Conservation (phyloP, 2,888 invertebrate genomes). For the Dendrolimus houi region DNA sequence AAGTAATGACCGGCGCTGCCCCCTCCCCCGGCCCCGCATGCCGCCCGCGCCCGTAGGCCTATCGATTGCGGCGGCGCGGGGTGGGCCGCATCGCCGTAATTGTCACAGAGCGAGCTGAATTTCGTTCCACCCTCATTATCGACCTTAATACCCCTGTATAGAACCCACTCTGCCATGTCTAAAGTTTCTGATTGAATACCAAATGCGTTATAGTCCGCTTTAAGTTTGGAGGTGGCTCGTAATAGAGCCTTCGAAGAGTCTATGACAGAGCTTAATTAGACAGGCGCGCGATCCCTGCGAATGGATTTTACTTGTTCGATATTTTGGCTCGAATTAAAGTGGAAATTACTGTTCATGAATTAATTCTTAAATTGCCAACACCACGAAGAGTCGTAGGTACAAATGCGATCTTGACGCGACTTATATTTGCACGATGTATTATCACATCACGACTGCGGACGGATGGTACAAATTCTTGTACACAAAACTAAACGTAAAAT, state of each 20-base stretch:
- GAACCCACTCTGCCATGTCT: conserved; percentile 41
- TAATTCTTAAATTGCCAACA: conserved; percentile 36
- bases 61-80: conserved; percentile 82
- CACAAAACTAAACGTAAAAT: conserved; percentile 4
- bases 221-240: conserved; percentile 71
- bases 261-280: conserved; percentile 76
- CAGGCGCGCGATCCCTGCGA: conserved; percentile 67
- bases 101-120: conserved; percentile 70
- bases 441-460: conserved; percentile 20
- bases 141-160: conserved; percentile 59
- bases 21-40: conserved; percentile 52
- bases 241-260: conserved; percentile 75
- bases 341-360: conserved; percentile 36
- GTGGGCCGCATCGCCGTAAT: conserved; percentile 73
- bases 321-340: conserved; percentile 47
- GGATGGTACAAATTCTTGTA: conserved; percentile 12
- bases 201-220: conserved; percentile 69
- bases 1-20: conserved; percentile 57
- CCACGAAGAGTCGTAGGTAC: conserved; percentile 22
- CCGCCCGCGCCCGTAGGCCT: conserved; percentile 79
- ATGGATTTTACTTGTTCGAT: conserved; percentile 73
- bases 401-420: conserved; percentile 22
- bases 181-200: conserved; percentile 53
- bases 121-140: conserved; percentile 55
- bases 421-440: conserved; percentile 32